A percentile compares a stretch with the other conserved stretches of the same genome.
Evolutionary conservation across 2,888 invertebrate genomes (phyloP).

Genomic region (Hemithea aestivaria): DNA sequence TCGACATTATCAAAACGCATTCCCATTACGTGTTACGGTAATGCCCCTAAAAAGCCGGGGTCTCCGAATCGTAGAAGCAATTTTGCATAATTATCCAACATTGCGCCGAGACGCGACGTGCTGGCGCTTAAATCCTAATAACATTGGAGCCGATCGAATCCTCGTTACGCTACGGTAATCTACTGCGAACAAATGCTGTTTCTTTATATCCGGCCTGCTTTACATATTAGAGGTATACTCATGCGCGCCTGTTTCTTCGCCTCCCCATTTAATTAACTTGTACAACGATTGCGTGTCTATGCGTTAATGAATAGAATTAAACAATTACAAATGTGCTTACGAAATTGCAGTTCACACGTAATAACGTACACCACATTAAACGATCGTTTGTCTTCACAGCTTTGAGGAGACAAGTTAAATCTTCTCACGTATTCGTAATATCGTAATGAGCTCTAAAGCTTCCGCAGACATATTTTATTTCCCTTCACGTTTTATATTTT

Average conservation of each 20-base stretch:
- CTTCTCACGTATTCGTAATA: conserved; percentile 73
- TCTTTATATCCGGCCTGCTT: conserved; percentile 30
- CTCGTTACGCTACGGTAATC: conserved; percentile 69
- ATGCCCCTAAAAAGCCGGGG: conserved; percentile 73
- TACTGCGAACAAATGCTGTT: conserved; percentile 61
- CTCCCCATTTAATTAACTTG: conserved; percentile 23
- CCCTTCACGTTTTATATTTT: conserved; percentile 73
- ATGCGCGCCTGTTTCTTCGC: conserved; percentile 20
- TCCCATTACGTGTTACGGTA: conserved; percentile 74
- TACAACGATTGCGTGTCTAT: conserved; percentile 18
- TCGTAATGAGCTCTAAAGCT: conserved; percentile 72
- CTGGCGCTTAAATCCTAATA: conserved; percentile 73
- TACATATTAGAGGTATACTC: conserved; percentile 15
- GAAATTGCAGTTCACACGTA: too few relatives aligned
- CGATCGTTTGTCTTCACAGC: conserved; percentile 43
- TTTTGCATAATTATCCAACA: conserved; percentile 76
- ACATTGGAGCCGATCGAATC: conserved; percentile 69
- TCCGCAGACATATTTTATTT: conserved; percentile 72
- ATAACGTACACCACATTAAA: conserved; percentile 25
- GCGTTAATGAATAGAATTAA: conserved; percentile 17
- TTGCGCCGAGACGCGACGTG: conserved; percentile 56
- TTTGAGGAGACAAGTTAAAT: conserved; percentile 59
- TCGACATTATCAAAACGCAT: conserved; percentile 73
- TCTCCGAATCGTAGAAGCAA: conserved; percentile 72
- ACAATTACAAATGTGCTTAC: conserved; percentile 17